Evolutionary conservation across 2,888 invertebrate genomes (phyloP), one percentile per base, ranked within the genome.

Genomic region (Dicyrtoma fusca): DNA sequence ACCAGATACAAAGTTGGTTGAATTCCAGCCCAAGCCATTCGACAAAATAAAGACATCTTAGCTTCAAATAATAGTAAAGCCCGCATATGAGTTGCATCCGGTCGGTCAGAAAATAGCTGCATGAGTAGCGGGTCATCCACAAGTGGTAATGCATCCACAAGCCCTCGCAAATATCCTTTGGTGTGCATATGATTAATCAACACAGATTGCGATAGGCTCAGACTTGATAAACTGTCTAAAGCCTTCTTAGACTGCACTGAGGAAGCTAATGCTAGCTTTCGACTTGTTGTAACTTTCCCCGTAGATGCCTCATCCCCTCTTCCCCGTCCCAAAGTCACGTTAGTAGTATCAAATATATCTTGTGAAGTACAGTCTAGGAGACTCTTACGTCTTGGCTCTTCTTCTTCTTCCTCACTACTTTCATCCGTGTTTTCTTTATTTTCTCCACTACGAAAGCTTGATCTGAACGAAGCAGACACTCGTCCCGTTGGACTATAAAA

Each of bases 11-110:
- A n/a, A 8, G 77, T 75, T 11, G 77, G 73, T 57, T 65, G 69
- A 0, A 62, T 26, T 21, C 80, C 80, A n/a, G 77, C 73, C 13
- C 61, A 68, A 3, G 79, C 77, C 44, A 80, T 74, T 6, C 80
- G 68, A 45, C 73, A 68, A 14, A 80, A 66, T 55, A 80, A 69
- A 19, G 69, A 64, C 69, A 80, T 73, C 71, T 79, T 80, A 5
- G 77, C 79, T 72, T 79, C 79, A 62, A 80, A 80, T 4, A 77
- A 74, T 26, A 77, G 73, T 53, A 79, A 64, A 11, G 79, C 72
- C 61, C 76, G 49, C 75, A 80, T 76, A 11, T 77, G 76, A 11
- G 21, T 42, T 11, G 74, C 55, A 1, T 65, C 62, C 1, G 65
- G 69, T 19, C 64, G 69, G 17, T 73, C 71, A 0, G 77, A 71